These are phyloP conservation scores for Drosophila mercatorum DNA, from an alignment of 2,888 invertebrate genomes.

Conservation along the genomic window DNA sequence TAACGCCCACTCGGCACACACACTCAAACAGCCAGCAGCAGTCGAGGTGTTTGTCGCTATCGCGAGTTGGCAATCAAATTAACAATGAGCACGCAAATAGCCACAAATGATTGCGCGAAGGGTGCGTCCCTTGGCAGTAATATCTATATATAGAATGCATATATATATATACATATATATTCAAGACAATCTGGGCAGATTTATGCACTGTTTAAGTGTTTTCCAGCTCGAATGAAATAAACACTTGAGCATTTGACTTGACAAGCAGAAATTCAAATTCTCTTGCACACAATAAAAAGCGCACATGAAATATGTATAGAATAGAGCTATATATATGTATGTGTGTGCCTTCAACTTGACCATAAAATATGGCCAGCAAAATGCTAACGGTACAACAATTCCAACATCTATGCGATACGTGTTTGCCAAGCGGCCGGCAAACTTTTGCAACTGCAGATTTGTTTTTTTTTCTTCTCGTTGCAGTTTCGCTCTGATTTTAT, in stretches of 20 bases:
- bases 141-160: background rate
- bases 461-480: background rate
- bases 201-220: constrained; percentile 15
- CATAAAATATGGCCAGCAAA: constrained; percentile 45
- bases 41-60: constrained; percentile 66
- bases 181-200: constrained; percentile 11
- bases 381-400: constrained; percentile 30
- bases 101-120: constrained; percentile 61
- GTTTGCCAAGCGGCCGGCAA: constrained; percentile 51
- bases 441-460: constrained; percentile 23
- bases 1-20: constrained; percentile 37
- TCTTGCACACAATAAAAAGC: constrained; percentile 29
- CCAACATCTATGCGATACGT: constrained; percentile 63
- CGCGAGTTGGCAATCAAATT: constrained; percentile 68
- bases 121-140: no score
- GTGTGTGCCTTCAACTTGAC: constrained; percentile 45
- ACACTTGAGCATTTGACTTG: constrained; percentile 52
- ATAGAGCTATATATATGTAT: background rate
- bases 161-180: background rate
- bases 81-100: constrained; percentile 76
- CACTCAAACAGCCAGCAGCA: background rate
- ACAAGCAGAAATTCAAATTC: constrained; percentile 50
- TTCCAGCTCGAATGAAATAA: constrained; percentile 13
- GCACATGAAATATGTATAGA: constrained; percentile 53
- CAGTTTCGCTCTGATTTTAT: constrained; percentile 60